Evolutionary conservation across 2,888 invertebrate genomes (phyloP).

Genomic region (Trichogramma dendrolimi): DNA sequence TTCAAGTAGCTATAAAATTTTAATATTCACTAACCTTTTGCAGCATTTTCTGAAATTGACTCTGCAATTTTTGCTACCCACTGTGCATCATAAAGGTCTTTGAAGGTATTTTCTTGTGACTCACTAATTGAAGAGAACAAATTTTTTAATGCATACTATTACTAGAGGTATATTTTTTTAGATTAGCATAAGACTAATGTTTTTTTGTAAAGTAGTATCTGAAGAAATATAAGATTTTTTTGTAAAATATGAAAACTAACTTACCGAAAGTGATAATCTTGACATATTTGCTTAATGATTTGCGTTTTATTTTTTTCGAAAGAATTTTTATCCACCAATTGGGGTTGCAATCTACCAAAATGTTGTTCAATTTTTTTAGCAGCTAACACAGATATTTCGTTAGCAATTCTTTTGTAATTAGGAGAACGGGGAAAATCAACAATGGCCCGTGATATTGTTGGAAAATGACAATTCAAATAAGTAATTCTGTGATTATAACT

Average conservation of each 20-base stretch:
- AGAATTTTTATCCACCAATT: slow-evolving; percentile 64
- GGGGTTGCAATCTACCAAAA: slow-evolving; percentile 67
- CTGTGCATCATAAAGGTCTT: slow-evolving; percentile 51
- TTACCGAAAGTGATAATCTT: slow-evolving; percentile 63
- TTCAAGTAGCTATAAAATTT: neutral
- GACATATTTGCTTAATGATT: slow-evolving; percentile 62
- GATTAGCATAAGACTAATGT: neutral
- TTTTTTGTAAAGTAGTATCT: neutral
- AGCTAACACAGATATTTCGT: slow-evolving; percentile 53
- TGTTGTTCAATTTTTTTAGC: slow-evolving; percentile 71
- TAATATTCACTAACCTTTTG: slow-evolving; percentile 46
- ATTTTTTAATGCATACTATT: neutral
- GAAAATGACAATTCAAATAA: slow-evolving; percentile 66
- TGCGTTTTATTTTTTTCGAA: slow-evolving; percentile 63
- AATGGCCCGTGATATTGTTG: slow-evolving; percentile 59
- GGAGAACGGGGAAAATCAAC: slow-evolving; percentile 61
- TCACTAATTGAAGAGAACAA: slow-evolving; percentile 45
- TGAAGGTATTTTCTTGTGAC: slow-evolving; percentile 52
- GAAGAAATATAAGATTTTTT: slow-evolving; percentile 13
- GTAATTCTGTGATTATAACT: slow-evolving; percentile 73
- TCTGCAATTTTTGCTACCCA: slow-evolving; percentile 51
- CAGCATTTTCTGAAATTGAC: slow-evolving; percentile 46
- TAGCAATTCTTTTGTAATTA: slow-evolving; percentile 53
- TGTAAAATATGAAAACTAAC: slow-evolving; percentile 30
- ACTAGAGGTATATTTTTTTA: neutral